Conservation (phyloP, 2,797 vertebrate species). For the Sebastiscus albofasciatus region DNA sequence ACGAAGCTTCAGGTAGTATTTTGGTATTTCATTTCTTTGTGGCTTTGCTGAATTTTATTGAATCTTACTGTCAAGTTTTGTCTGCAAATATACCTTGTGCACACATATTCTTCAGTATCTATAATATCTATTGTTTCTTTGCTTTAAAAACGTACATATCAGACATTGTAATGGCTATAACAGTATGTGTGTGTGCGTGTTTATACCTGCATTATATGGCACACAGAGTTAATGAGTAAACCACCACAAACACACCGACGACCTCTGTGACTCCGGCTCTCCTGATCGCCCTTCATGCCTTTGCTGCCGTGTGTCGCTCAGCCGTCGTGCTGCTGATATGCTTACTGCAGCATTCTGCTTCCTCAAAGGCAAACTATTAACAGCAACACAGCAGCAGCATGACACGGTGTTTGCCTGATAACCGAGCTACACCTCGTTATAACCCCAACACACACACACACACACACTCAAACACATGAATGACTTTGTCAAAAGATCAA, state of each 20-base stretch:
- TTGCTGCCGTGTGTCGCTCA: slow-evolving; percentile 20
- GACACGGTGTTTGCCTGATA: slow-evolving; percentile 17
- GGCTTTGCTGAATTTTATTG: not conserved
- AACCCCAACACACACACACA: slow-evolving; percentile 4
- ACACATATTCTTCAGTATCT: not conserved
- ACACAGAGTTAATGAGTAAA: slow-evolving; percentile 23
- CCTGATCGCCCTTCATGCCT: slow-evolving; percentile 40
- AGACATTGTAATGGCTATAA: not conserved
- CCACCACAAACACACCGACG: slow-evolving; percentile 2
- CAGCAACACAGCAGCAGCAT: slow-evolving; percentile 6
- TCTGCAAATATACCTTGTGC: not conserved
- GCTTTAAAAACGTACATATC: not conserved
- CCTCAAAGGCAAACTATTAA: slow-evolving; percentile 59
- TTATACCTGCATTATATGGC: not conserved
- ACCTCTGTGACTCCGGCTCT: slow-evolving; percentile 39
- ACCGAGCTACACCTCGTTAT: slow-evolving; percentile 16
- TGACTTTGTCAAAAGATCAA: slow-evolving; percentile 43
- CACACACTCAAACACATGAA: not conserved
- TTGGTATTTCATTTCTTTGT: not conserved
- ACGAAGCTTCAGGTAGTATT: not conserved
- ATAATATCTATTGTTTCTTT: not conserved
- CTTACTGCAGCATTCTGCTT: slow-evolving; percentile 56
- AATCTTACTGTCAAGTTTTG: not conserved
- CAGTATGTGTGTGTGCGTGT: not conserved
- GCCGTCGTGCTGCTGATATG: slow-evolving; percentile 39